Percentiles rank a stretch among this genome's conserved stretches.
These are phyloP conservation scores for Heliothis peltigera DNA, from an alignment of 2,888 invertebrate genomes.

Conservation along the genomic window DNA sequence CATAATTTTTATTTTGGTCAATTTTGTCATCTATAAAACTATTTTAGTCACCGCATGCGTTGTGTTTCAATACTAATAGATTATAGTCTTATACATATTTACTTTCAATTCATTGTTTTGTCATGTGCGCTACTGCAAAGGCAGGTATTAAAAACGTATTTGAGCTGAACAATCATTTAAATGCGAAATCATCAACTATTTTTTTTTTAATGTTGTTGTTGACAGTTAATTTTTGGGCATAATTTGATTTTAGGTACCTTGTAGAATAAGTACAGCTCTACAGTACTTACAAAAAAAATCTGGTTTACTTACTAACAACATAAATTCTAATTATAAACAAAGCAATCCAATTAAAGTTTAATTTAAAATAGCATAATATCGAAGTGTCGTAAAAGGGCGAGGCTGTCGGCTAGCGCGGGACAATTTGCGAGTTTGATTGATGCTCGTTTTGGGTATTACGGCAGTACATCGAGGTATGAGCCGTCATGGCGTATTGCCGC, in stretches of 20 bases:
- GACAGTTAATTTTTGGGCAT: too few relatives aligned
- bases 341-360: constrained; percentile 45
- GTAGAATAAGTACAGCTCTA: too few relatives aligned
- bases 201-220: too few relatives aligned
- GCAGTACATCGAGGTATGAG: constrained; percentile 53
- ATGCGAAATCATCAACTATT: too few relatives aligned
- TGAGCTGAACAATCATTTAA: too few relatives aligned
- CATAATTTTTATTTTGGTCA: neutral
- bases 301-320: neutral
- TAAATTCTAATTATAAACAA: constrained; percentile 3
- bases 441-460: constrained; percentile 71
- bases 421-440: constrained; percentile 82
- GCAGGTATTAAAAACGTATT: too few relatives aligned
- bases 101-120: too few relatives aligned
- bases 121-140: too few relatives aligned
- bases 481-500: constrained; percentile 30
- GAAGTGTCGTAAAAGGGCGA: constrained; percentile 69
- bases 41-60: too few relatives aligned
- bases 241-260: too few relatives aligned
- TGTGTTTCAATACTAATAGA: too few relatives aligned
- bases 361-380: constrained; percentile 51
- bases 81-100: too few relatives aligned
- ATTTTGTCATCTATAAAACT: neutral
- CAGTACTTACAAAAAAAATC: neutral
- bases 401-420: constrained; percentile 72